These are phyloP conservation scores for Fundulus diaphanus DNA, from an alignment of 2,797 vertebrate genomes.

Conservation along the genomic window DNA sequence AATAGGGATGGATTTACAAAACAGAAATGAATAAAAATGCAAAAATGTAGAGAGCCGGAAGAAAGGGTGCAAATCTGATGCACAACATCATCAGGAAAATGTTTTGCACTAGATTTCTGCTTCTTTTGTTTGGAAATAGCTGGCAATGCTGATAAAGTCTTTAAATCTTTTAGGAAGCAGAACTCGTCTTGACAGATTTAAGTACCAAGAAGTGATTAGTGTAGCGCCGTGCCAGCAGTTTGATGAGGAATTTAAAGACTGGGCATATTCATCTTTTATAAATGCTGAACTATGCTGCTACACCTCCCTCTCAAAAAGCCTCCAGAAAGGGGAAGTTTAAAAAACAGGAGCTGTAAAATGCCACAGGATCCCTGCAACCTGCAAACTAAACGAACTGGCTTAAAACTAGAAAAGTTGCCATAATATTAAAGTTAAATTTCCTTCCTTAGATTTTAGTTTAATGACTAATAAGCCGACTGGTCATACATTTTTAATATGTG, in stretches of 20 bases:
- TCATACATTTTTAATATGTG: too few species aligned
- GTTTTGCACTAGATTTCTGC: neutral
- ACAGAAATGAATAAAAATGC: neutral
- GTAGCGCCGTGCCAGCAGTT: neutral
- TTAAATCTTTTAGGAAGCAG: neutral
- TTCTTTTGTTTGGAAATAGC: neutral
- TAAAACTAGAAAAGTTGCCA: neutral
- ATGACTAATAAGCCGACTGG: neutral
- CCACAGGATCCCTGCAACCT: neutral
- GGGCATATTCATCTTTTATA: neutral
- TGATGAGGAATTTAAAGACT: neutral
- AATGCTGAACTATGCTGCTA: neutral
- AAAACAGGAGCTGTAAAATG: neutral
- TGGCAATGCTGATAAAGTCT: neutral
- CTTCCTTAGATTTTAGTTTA: neutral
- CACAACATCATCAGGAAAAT: neutral
- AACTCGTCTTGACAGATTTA: neutral
- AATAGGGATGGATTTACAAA: neutral
- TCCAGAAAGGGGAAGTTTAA: neutral
- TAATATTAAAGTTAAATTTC: neutral
- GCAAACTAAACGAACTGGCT: neutral
- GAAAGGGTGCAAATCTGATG: neutral
- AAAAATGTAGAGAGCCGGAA: neutral
- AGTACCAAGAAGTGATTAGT: neutral
- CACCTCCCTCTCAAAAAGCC: neutral